Conservation (phyloP, 2,113 vertebrate species). For the Cryptoleucopteryx plumbea region DNA sequence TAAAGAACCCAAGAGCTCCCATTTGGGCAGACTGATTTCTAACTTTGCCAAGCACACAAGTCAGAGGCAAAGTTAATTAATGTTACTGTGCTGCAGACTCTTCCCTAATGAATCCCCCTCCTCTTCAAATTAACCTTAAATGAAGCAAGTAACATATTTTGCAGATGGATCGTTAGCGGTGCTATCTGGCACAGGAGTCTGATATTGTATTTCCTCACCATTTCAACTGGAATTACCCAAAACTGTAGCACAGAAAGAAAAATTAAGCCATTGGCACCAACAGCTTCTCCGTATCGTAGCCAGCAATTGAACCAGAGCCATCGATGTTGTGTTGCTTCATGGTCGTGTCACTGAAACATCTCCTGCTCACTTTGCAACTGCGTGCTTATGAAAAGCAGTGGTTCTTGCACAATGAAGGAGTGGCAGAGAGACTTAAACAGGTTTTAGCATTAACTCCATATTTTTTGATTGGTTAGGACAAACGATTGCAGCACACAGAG, state of each 20-base stretch:
- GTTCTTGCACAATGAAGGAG: neutral
- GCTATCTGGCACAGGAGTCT: neutral
- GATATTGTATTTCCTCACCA: neutral
- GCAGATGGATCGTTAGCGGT: neutral
- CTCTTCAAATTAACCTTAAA: neutral
- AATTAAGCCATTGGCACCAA: neutral
- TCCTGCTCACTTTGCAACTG: neutral
- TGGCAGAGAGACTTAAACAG: neutral
- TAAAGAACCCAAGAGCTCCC: neutral
- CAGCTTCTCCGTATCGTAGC: neutral
- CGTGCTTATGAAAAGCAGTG: neutral
- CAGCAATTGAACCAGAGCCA: neutral
- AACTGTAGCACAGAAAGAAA: neutral
- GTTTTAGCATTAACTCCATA: neutral
- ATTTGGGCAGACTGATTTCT: neutral
- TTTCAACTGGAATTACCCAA: neutral
- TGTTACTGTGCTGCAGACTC: neutral
- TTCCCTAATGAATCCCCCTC: neutral
- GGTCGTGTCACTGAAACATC: neutral
- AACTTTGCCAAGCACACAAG: neutral
- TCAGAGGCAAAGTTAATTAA: constrained; percentile 9
- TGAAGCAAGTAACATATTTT: neutral
- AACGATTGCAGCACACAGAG: neutral
- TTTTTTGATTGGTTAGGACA: neutral
- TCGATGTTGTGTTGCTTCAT: neutral